Evolutionary conservation across 2,888 invertebrate genomes (phyloP), one percentile per base, ranked within the genome.

Genomic region (Tipula helvola): DNA sequence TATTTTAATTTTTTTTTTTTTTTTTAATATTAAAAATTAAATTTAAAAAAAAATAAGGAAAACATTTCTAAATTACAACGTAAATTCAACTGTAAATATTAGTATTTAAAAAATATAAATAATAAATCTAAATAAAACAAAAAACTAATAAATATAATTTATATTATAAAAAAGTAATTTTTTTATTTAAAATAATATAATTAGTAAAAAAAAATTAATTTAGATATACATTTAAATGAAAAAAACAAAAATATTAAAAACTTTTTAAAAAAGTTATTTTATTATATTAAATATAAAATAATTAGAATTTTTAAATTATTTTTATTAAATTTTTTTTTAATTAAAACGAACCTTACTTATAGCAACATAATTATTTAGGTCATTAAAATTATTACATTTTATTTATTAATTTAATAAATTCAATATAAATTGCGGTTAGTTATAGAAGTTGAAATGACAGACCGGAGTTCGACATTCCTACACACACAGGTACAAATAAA

Each of bases 281-380:
- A 71, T 71, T 71, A 28, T 71, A 71, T 71, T 71, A 71, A 71
- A 71, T 71, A 71, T 71, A 71, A 71, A 71, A 71, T 71, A 71
- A 57, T 71, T 71, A 71, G 71, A 71, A 71, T 71, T 71, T 71
- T 71, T 71, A 71, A 71, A 71, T 71, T 71, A 71, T 71, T 71
- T 71, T 18, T 71, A 16, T 16, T 52, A 52, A n/a, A 16, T 52
- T 16, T 52, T 52, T 12, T 71, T 71, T 71, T n/a, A n/a, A 52
- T 52, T 52, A 13, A 52, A n/a, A 52, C 1, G 13, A 52, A 10
- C 44, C 3, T 44, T 44, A 12, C 44, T 44, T 44, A 44, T 41
- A 39, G 5, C 39, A 39, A 44, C 3, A 44, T 39, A 39, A 5
- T 7, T 44, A 44, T 44, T 10, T 12, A 41, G 44, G 44, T 12